Evolutionary conservation across 2,113 vertebrate genomes (phyloP).

Genomic region (Poicephalus gulielmi): DNA sequence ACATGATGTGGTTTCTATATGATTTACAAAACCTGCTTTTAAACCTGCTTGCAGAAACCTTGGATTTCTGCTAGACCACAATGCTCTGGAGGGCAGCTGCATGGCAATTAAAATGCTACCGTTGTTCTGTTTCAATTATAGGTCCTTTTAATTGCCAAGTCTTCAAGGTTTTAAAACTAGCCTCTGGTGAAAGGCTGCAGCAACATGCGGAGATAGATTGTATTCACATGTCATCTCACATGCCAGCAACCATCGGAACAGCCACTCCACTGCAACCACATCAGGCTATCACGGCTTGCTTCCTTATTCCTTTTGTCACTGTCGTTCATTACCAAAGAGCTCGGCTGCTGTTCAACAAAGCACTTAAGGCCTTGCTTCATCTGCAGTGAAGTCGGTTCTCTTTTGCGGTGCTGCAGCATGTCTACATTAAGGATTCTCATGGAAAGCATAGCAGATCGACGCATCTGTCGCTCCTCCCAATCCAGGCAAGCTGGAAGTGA

Average conservation of each 20-base stretch:
- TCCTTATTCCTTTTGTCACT: slow-evolving; percentile 46
- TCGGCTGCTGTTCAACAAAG: slow-evolving; percentile 62
- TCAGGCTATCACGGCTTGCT: background rate
- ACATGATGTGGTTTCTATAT: background rate
- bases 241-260: background rate
- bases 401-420: background rate
- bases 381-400: slow-evolving; percentile 32
- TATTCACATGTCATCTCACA: background rate
- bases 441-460: background rate
- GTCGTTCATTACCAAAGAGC: slow-evolving; percentile 52
- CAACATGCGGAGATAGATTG: background rate
- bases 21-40: background rate
- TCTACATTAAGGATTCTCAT: background rate
- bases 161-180: slow-evolving; percentile 43
- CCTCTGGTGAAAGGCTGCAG: slow-evolving; percentile 52
- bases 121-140: slow-evolving; percentile 49
- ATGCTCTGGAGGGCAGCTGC: background rate
- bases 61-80: slow-evolving; percentile 6
- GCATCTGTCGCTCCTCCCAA: background rate
- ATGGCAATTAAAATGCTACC: slow-evolving; percentile 28
- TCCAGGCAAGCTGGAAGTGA: background rate
- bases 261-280: slow-evolving; percentile 5
- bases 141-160: slow-evolving; percentile 48
- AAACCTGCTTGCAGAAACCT: background rate
- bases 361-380: slow-evolving; percentile 54